Percentiles rank a stretch among this genome's conserved stretches.
Conservation (phyloP, 2,113 vertebrate species). For the Hyla sarda region DNA sequence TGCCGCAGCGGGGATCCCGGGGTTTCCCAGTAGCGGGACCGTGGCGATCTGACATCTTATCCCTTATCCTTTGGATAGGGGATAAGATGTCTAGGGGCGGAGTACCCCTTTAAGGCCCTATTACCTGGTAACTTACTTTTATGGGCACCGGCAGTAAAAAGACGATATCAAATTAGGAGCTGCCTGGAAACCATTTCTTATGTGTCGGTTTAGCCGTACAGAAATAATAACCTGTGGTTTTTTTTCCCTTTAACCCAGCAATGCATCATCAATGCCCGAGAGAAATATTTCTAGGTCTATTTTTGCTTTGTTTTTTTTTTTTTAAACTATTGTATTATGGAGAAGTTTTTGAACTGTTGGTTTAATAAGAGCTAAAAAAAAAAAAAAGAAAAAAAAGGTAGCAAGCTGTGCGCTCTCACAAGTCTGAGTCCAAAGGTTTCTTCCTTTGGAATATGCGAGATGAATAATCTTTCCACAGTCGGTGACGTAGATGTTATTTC, state of each 20-base stretch:
- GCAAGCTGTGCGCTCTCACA: conserved; percentile 28
- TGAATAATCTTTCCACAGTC: conserved; percentile 57
- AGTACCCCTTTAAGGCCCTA: not conserved
- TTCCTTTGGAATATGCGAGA: conserved; percentile 51
- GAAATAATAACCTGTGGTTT: conserved; percentile 18
- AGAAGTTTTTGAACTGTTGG: conserved; percentile 32
- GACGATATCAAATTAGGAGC: not conserved
- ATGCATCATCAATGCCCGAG: conserved; percentile 52
- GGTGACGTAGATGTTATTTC: conserved; percentile 54
- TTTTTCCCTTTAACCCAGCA: not conserved
- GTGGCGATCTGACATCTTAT: too few relatives aligned
- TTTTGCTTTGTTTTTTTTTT: conserved; percentile 54
- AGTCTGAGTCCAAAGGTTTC: conserved; percentile 48
- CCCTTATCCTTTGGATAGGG: too few relatives aligned
- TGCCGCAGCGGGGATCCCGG: too few relatives aligned
- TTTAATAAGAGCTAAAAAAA: conserved; percentile 26
- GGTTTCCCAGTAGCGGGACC: too few relatives aligned
- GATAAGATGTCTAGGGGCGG: not conserved
- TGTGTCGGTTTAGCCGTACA: conserved; percentile 5
- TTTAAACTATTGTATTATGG: conserved; percentile 22
- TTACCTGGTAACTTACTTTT: not conserved
- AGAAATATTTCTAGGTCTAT: conserved; percentile 24
- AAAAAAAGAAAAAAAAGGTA: not conserved
- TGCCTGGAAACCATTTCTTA: conserved; percentile 34
- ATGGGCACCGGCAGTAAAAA: conserved; percentile 1